Evolutionary conservation across 2,888 invertebrate genomes (phyloP), one percentile per base, ranked within the genome.

Genomic region (Cantharis rustica): DNA sequence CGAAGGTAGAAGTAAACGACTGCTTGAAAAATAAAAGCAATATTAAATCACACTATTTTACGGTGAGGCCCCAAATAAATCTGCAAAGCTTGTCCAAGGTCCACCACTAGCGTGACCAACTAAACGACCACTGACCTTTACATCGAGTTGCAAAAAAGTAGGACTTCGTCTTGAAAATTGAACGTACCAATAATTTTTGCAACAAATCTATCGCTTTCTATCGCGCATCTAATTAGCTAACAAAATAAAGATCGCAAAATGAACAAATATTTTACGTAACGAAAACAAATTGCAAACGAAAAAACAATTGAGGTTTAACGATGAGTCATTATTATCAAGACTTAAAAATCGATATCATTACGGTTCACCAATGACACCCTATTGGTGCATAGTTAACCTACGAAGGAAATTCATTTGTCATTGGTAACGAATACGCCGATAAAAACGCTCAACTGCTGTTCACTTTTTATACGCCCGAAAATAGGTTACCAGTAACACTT

Each of bases 91-190:
- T 16, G 66, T 66, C n/a, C 61, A 71, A 71, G 61, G 47, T 71
- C 61, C 71, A 71, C 20, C 61, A 61, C 71, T 17, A 71, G 61
- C 26, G 26, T 61, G 71, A 71, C 47, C 17, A 69, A 69, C 31
- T 47, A 69, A 69, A 69, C 69, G 69, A 69, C 31, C 69, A 69
- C 47, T 69, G 69, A 61, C 69, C 69, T 61, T 66, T 66, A 17
- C n/a, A 66, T n/a, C 16, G 20, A 23, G n/a, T 66, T 66, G 23
- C 15, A 66, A 23, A 66, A 66, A 66, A 66, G 23, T 23, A 66
- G 23, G 64, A 66, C 64, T 23, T 66, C 64, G 64, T 20, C 23
- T 23, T 20, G n/a, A 66, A 17, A 23, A 66, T 66, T 23, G 64
- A 66, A 23, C 20, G 23, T 23, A 23, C 20, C 9, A 66, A 16